phyloP scores from a whole-genome alignment of 2,797 vertebrate species.

The Cirrhinus mrigala region DNA sequence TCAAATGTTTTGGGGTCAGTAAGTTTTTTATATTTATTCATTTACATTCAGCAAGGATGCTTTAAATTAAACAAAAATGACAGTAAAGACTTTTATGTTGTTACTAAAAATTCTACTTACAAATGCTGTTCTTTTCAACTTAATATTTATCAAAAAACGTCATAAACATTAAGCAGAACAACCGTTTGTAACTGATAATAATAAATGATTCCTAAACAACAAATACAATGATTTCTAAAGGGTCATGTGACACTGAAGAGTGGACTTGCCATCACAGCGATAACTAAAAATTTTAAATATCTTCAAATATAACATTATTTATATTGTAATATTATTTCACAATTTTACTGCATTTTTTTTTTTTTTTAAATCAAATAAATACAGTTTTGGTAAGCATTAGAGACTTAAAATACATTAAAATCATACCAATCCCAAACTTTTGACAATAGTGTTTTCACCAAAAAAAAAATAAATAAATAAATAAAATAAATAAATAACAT shows the following conservation, averaged over 20 bases:
- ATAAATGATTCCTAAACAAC: not conserved
- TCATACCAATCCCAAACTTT: not conserved
- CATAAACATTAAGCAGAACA: not conserved
- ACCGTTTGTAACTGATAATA: not conserved
- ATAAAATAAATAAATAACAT: too few species aligned
- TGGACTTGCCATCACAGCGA: not conserved
- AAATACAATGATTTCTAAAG: not conserved
- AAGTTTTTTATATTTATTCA: not conserved
- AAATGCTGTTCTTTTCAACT: not conserved
- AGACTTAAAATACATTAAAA: not conserved
- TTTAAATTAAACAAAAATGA: not conserved
- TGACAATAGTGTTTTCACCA: not conserved
- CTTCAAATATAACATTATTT: not conserved
- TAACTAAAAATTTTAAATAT: not conserved
- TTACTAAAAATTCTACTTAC: too few species aligned
- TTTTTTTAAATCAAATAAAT: constrained; percentile 1
- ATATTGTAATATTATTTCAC: not conserved
- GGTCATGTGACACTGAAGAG: not conserved
- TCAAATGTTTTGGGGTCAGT: not conserved
- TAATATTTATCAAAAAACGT: not conserved
- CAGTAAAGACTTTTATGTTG: not conserved
- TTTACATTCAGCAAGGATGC: not conserved
- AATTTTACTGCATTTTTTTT: not conserved
- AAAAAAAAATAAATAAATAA: not conserved
- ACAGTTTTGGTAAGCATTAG: not conserved